Evolutionary conservation across 2,113 vertebrate genomes (phyloP).

Genomic region (Platysternon megacephalum): DNA sequence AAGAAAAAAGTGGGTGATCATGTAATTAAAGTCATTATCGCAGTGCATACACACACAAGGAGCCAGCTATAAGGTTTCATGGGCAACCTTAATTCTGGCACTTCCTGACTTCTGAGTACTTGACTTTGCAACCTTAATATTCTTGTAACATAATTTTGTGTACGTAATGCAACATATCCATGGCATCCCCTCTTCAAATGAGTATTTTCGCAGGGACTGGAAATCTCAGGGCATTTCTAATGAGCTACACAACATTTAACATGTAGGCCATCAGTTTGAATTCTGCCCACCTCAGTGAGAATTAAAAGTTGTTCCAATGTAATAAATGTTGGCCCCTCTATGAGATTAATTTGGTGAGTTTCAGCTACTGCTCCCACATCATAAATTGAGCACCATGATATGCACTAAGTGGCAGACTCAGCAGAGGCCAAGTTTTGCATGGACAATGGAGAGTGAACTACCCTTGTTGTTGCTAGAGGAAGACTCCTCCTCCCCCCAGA

Average conservation of each 20-base stretch:
- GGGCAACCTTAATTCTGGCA: background rate
- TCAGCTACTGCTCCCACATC: background rate
- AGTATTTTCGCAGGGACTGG: background rate
- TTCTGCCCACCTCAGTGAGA: background rate
- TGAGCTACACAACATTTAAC: background rate
- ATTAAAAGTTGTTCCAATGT: background rate
- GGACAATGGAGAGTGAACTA: background rate
- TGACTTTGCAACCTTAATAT: background rate
- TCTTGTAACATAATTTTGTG: background rate
- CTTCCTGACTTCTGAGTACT: background rate
- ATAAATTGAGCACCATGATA: background rate
- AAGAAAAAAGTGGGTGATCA: background rate
- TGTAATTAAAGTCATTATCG: background rate
- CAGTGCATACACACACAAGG: background rate
- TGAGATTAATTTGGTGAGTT: background rate
- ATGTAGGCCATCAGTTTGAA: background rate
- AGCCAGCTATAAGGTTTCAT: background rate
- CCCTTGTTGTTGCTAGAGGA: background rate
- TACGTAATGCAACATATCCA: rapidly evolving
- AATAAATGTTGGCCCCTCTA: background rate
- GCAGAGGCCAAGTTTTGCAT: background rate
- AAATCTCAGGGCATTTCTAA: background rate
- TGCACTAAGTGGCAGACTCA: background rate
- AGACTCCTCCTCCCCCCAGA: background rate
- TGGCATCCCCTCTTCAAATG: background rate